Evolutionary conservation across 2,888 invertebrate species (phyloP).

Genomic region (Drosophila anceps): DNA sequence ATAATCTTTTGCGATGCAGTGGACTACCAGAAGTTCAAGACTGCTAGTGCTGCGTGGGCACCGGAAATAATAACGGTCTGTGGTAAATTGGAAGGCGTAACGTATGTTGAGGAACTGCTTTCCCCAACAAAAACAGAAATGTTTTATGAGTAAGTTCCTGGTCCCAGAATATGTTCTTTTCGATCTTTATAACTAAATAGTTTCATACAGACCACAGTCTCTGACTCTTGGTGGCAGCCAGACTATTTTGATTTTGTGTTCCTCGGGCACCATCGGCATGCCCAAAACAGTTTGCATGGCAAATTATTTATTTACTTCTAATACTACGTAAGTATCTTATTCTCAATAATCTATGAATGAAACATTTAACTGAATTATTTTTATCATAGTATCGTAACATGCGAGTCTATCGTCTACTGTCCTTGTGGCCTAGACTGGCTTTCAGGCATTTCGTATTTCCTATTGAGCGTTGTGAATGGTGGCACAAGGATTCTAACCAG

Average conservation of each 20-base stretch:
- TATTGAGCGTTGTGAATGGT: conserved; percentile 34
- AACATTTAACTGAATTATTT: background rate
- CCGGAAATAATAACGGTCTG: conserved; percentile 31
- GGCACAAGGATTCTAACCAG: conserved; percentile 61
- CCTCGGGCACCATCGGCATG: conserved; percentile 68
- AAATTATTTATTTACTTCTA: conserved; percentile 21
- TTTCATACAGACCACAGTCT: conserved; percentile 24
- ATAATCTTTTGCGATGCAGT: conserved; percentile 63
- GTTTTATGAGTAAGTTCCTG: conserved; percentile 30
- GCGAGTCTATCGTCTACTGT: conserved; percentile 34
- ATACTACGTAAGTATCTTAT: conserved; percentile 3
- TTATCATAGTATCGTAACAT: conserved; percentile 11
- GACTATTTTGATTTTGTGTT: conserved; percentile 57
- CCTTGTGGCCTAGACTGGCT: conserved; percentile 64
- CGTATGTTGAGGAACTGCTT: conserved; percentile 34
- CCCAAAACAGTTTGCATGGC: conserved; percentile 63
- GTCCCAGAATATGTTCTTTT: background rate
- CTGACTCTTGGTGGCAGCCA: conserved; percentile 45
- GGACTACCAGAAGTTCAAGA: conserved; percentile 37
- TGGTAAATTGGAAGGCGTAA: conserved; percentile 31
- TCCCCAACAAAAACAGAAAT: conserved; percentile 31
- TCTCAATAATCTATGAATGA: background rate
- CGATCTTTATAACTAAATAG: background rate
- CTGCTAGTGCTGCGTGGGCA: conserved; percentile 38
- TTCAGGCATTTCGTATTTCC: conserved; percentile 41